Percentiles rank a stretch among this genome's conserved stretches.
These are phyloP conservation scores for Nemotelus pantherinus DNA, from an alignment of 2,888 invertebrate species.

Conservation along the genomic window DNA sequence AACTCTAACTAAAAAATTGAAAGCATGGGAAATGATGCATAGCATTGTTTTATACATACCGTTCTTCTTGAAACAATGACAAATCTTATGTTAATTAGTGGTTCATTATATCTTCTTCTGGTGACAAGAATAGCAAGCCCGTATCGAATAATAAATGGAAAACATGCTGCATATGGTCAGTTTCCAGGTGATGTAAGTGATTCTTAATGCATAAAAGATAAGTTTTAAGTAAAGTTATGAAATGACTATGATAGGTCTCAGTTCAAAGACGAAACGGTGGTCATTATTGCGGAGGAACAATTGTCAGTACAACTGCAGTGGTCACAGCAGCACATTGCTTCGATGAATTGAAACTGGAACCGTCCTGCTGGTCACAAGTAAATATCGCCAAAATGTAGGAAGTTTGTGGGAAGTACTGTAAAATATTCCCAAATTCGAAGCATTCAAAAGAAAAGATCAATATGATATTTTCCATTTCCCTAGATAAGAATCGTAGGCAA, in stretches of 20 bases:
- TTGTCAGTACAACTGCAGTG: background rate
- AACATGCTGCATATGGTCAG: background rate
- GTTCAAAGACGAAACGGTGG: background rate
- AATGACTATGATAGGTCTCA: background rate
- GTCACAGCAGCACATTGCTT: background rate
- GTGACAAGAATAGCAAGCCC: background rate
- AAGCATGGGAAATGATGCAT: too few species aligned
- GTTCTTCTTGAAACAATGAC: background rate
- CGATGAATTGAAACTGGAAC: background rate
- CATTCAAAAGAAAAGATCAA: too few species aligned
- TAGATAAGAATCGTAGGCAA: slow-evolving; percentile 13
- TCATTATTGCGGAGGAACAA: background rate
- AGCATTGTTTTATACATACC: too few species aligned
- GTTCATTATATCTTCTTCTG: background rate
- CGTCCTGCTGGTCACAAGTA: background rate
- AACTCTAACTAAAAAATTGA: too few species aligned
- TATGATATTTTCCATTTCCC: background rate
- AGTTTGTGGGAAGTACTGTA: background rate
- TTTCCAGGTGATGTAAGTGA: background rate
- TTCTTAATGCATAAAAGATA: too few species aligned
- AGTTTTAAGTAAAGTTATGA: background rate
- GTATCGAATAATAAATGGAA: background rate
- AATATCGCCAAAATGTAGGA: background rate
- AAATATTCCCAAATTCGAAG: too few species aligned
- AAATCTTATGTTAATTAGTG: background rate